Conservation (phyloP, 2,797 vertebrate genomes). For the Pristis pectinata region DNA sequence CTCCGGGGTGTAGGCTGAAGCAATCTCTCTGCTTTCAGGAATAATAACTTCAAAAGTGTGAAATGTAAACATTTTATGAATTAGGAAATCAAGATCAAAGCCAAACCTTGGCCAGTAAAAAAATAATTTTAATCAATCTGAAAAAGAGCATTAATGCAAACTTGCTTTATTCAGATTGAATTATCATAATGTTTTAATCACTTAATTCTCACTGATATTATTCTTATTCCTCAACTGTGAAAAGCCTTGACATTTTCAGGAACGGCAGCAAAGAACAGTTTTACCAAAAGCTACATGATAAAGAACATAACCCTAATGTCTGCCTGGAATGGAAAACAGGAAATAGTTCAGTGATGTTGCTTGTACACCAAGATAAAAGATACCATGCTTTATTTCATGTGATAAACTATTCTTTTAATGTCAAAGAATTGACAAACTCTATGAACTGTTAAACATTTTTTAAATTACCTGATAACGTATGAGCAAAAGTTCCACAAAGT, state of each 20-base stretch:
- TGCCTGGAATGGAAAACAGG: neutral
- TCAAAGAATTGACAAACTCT: neutral
- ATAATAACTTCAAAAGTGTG: neutral
- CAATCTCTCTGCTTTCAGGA: neutral
- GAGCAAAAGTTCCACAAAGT: conserved; percentile 84
- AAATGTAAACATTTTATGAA: neutral
- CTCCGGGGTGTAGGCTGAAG: neutral
- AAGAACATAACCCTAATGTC: neutral
- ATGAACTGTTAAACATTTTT: neutral
- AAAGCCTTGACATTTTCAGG: neutral
- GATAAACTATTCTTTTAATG: neutral
- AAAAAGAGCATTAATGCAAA: neutral
- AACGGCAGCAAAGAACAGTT: neutral
- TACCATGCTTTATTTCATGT: neutral
- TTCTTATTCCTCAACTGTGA: neutral
- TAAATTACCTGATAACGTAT: conserved; percentile 80
- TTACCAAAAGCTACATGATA: neutral
- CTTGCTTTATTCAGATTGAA: neutral
- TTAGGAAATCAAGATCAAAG: neutral
- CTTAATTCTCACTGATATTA: neutral
- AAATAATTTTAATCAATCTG: neutral
- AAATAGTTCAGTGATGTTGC: no score
- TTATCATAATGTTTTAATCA: neutral
- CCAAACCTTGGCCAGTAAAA: neutral
- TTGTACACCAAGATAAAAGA: neutral